A percentile compares a stretch with the other conserved stretches of the same genome.
These are phyloP conservation scores for Diorhabda elongata DNA, from an alignment of 1,140 invertebrate species.

Conservation along the genomic window DNA sequence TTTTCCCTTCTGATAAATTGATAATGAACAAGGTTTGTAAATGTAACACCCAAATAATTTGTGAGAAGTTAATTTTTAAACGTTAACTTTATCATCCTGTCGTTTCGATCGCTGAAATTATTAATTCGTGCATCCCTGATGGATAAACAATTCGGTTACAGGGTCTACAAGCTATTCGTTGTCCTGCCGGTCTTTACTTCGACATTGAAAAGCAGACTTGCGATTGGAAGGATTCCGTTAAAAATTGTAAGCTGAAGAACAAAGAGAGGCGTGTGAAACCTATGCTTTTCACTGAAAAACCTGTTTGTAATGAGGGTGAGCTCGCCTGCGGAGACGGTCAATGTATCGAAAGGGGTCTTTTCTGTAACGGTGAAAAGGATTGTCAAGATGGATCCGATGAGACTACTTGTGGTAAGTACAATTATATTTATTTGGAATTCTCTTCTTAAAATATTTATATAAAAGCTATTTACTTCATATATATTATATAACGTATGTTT, in stretches of 20 bases:
- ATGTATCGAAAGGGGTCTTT: slow-evolving; percentile 84
- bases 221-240: slow-evolving; percentile 91
- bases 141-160: slow-evolving; percentile 40
- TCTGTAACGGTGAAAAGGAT: slow-evolving; percentile 92
- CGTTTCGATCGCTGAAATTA: no score
- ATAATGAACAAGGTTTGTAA: no score
- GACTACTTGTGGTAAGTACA: slow-evolving; percentile 80
- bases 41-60: no score
- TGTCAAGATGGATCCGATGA: slow-evolving; percentile 87
- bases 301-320: slow-evolving; percentile 80
- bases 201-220: slow-evolving; percentile 95
- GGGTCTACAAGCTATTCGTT: slow-evolving; percentile 88
- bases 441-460: no score
- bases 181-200: slow-evolving; percentile 88
- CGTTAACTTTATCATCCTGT: no score
- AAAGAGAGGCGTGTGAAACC: slow-evolving; percentile 88
- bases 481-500: no score
- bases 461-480: no score
- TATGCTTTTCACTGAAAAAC: slow-evolving; percentile 84
- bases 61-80: no score
- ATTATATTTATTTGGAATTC: background rate
- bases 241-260: slow-evolving; percentile 88
- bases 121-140: no score
- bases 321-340: slow-evolving; percentile 82
- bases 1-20: background rate